phyloP scores from a whole-genome alignment of 2,797 vertebrate species.

The Platyrinchus mystaceus region DNA sequence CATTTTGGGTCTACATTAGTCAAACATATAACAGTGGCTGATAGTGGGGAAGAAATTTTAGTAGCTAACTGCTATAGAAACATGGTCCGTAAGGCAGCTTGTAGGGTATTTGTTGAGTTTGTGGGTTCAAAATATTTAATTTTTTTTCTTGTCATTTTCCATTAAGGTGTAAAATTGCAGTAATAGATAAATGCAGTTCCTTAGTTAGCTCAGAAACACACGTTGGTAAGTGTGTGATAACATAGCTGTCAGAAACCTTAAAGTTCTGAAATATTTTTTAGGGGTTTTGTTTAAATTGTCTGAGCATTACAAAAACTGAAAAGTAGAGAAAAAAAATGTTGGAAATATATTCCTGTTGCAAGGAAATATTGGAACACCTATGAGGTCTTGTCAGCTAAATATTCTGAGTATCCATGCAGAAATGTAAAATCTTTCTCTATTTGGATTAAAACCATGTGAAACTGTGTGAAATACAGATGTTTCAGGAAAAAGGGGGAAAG shows the following conservation, averaged over 20 bases:
- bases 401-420: background rate
- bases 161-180: background rate
- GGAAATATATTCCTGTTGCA: background rate
- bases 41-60: background rate
- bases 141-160: background rate
- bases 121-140: background rate
- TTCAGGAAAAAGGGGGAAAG: background rate
- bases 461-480: background rate
- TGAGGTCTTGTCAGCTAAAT: background rate
- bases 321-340: background rate
- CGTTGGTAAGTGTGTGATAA: background rate
- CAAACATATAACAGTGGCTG: background rate
- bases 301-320: background rate
- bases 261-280: background rate
- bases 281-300: background rate
- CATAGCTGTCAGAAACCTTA: background rate
- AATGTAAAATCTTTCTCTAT: slow-evolving; percentile 9
- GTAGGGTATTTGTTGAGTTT: background rate
- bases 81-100: background rate
- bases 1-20: background rate
- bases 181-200: background rate
- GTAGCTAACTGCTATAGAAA: background rate
- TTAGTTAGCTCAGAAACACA: background rate
- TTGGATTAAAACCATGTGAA: slow-evolving; percentile 17
- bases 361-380: background rate